phyloP scores from a whole-genome alignment of 1,140 invertebrate genomes.

The Rhagoletis zephyria region DNA sequence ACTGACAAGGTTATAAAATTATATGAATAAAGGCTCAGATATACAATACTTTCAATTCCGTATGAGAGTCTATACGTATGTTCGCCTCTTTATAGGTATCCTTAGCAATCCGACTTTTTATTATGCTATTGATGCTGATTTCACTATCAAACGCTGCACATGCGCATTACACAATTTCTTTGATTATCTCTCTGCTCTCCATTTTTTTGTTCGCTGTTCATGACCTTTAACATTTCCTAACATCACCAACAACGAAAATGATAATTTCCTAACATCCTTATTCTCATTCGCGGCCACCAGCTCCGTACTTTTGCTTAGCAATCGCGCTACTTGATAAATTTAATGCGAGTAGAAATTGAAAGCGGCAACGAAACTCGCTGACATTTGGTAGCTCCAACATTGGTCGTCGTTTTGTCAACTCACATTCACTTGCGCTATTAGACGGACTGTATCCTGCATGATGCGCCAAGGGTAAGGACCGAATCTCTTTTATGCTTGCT shows the following conservation, averaged over 20 bases:
- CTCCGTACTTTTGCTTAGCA: background rate
- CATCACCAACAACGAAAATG: too few relatives aligned
- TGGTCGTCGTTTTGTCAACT: conserved; percentile 24
- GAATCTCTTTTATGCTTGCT: background rate
- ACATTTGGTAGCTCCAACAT: conserved; percentile 43
- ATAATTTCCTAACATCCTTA: background rate
- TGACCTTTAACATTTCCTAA: background rate
- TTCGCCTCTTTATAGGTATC: background rate
- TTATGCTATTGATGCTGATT: background rate
- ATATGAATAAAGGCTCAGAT: conserved; percentile 27
- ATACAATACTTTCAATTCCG: background rate
- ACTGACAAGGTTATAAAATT: conserved; percentile 40
- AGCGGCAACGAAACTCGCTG: conserved; percentile 2
- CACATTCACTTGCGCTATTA: conserved; percentile 39
- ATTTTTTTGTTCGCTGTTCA: too few relatives aligned
- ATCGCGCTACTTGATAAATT: background rate
- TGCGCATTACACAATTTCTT: conserved; percentile 11
- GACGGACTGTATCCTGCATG: background rate
- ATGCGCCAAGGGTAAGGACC: background rate
- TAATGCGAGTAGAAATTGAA: background rate
- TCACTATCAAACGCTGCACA: conserved; percentile 30
- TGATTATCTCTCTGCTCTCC: background rate
- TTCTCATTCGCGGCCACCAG: background rate
- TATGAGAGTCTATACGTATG: background rate
- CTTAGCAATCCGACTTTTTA: background rate